Evolutionary conservation across 2,888 invertebrate species (phyloP).

Genomic region (Chrysina gloriosa): DNA sequence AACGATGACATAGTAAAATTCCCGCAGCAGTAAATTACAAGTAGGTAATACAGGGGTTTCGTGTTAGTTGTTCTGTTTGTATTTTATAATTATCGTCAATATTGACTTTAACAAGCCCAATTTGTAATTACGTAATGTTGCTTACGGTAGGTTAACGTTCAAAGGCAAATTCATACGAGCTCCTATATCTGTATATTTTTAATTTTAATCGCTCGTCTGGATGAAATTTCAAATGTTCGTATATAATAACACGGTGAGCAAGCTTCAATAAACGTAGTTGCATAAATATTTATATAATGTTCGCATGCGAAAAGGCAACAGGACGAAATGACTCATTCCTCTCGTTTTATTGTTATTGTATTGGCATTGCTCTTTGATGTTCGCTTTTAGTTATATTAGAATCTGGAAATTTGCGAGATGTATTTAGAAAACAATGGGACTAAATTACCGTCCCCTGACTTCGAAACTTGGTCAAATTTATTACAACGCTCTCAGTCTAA

Average conservation of each 20-base stretch:
- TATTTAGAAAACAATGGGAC: slow-evolving; percentile 41
- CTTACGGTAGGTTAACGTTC: background rate
- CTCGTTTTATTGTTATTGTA: slow-evolving; percentile 23
- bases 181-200: background rate
- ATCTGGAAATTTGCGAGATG: slow-evolving; percentile 34
- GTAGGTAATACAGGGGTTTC: background rate
- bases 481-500: slow-evolving; percentile 47
- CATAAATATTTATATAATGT: slow-evolving; percentile 26
- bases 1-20: background rate
- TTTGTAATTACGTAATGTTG: background rate
- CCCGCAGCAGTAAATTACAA: background rate
- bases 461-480: slow-evolving; percentile 51
- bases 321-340: slow-evolving; percentile 18
- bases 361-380: slow-evolving; percentile 41
- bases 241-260: background rate
- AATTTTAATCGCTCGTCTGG: background rate
- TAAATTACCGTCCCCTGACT: slow-evolving; percentile 47
- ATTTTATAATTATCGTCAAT: background rate
- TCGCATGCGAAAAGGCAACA: slow-evolving; percentile 12
- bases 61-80: background rate
- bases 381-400: slow-evolving; percentile 36
- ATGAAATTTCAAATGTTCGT: slow-evolving; percentile 16
- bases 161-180: background rate
- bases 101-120: background rate
- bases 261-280: slow-evolving; percentile 15